Base-by-base conservation (phyloP, 2,797 vertebrate species). In the Yasuhikotakia modesta region DNA sequence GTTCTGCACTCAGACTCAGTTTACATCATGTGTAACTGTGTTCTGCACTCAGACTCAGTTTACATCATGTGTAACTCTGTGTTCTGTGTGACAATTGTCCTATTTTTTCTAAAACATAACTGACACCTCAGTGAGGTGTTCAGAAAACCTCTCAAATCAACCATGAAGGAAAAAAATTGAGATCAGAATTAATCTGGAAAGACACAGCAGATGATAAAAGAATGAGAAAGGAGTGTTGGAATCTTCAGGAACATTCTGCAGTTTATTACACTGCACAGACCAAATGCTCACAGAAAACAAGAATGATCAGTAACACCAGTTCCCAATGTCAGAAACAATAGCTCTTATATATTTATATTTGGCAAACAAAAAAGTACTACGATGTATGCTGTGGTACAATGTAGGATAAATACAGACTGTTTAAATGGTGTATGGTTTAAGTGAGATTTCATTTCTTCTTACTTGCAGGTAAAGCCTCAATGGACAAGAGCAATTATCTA, bases 181-280 rank as follows among this genome's bases (percentile, higher is more conserved):
- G n/a, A n/a, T n/a, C n/a, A n/a, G n/a, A n/a, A n/a, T n/a, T n/a
- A n/a, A n/a, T n/a, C n/a, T n/a, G n/a, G n/a, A n/a, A 22, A 55
- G 21, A 55, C 19, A 21, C 32, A 58, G 22, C 22, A 27, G 22
- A 24, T 5, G 22, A 58, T 55, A 58, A 60, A 60, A 22, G 52
- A 79, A 68, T 66, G 35, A 66, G 63, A 79, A 67, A 32, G 61
- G 7, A 22, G n/a, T 2, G 75, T 63, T 22, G 43, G 57, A 63
- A 70, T 67, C n/a, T n/a, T 70, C 46, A 64, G 67, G 63, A 70
- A 78, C 70, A 78, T 78, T 78, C 76, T 52, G 67, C 66, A 64
- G 63, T 70, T 78, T 67, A 78, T 78, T 78, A 78, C 45, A 63
- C 58, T 64, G 67, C 76, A 27, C 45, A 64, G 55, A 78, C 48